Conservation (phyloP, 64 coral and sea anemone species). For the Montipora foliosa region DNA sequence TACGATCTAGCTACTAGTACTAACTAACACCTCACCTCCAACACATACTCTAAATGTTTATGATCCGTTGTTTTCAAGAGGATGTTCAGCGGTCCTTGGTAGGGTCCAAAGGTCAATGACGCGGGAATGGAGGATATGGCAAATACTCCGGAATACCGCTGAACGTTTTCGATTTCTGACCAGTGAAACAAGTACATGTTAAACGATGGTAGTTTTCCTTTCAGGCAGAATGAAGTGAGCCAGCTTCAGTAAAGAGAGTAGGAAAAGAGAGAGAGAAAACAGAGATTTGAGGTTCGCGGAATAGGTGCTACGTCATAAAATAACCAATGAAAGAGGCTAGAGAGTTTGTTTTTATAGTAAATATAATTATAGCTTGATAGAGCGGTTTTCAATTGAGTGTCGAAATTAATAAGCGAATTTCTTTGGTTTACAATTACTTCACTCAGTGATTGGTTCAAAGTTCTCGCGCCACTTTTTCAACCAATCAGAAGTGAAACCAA, state of each 20-base stretch:
- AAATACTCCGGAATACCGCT: slow-evolving; percentile 73
- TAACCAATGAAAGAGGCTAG: no score
- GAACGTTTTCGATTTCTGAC: slow-evolving; percentile 61
- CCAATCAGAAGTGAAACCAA: no score
- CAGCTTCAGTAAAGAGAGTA: no score
- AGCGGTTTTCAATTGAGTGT: no score
- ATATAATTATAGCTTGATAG: no score
- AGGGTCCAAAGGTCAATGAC: slow-evolving; percentile 71
- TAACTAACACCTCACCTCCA: slow-evolving; percentile 41
- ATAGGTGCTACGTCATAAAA: no score
- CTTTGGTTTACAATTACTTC: no score
- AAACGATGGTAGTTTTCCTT: background rate
- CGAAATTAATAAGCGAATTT: no score
- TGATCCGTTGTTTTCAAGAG: slow-evolving; percentile 67
- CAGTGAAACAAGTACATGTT: slow-evolving; percentile 62
- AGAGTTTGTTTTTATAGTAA: no score
- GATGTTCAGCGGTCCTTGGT: slow-evolving; percentile 64
- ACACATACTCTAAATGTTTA: slow-evolving; percentile 67
- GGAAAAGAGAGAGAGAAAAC: background rate
- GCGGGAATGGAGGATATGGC: slow-evolving; percentile 43
- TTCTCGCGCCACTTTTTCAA: no score
- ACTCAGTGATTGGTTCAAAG: no score
- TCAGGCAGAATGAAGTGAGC: background rate
- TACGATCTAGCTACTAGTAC: background rate
- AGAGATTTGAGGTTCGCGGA: no score